Evolutionary conservation across 2,888 invertebrate species (phyloP).

Genomic region (Pollenia amentaria): DNA sequence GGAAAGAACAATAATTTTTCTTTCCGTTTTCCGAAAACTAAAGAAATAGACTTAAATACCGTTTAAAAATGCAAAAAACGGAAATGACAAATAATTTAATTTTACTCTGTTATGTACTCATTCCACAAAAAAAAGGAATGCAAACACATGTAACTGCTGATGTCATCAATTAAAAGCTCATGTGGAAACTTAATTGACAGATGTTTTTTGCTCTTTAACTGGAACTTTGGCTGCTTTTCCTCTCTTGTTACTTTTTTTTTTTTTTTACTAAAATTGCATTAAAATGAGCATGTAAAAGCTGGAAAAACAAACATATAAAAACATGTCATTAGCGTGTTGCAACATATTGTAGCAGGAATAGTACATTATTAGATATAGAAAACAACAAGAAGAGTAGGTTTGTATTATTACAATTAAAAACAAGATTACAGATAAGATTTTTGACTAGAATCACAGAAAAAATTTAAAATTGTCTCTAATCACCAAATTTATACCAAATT

Average conservation of each 20-base stretch:
- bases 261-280: not conserved
- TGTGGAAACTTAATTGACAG: constrained; percentile 17
- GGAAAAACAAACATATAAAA: constrained; percentile 2
- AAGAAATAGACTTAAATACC: not conserved
- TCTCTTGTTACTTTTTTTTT: not conserved
- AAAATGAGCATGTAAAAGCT: constrained; percentile 11
- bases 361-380: not conserved
- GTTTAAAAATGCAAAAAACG: constrained; percentile 15
- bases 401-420: too few species aligned
- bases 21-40: not conserved
- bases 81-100: constrained; percentile 19
- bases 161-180: constrained; percentile 43
- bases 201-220: constrained; percentile 1
- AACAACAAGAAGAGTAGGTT: too few species aligned
- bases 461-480: too few species aligned
- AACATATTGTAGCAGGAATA: constrained; percentile 1
- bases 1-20: not conserved
- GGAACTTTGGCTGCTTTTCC: not conserved
- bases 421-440: too few species aligned
- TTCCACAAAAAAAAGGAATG: too few species aligned
- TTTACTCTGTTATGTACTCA: not conserved
- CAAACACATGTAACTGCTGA: constrained; percentile 15
- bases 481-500: too few species aligned
- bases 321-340: constrained; percentile 5
- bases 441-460: too few species aligned